Evolutionary conservation across 2,888 invertebrate species (phyloP), one percentile per base, ranked within the genome.

Genomic region (Helobdella robusta): DNA sequence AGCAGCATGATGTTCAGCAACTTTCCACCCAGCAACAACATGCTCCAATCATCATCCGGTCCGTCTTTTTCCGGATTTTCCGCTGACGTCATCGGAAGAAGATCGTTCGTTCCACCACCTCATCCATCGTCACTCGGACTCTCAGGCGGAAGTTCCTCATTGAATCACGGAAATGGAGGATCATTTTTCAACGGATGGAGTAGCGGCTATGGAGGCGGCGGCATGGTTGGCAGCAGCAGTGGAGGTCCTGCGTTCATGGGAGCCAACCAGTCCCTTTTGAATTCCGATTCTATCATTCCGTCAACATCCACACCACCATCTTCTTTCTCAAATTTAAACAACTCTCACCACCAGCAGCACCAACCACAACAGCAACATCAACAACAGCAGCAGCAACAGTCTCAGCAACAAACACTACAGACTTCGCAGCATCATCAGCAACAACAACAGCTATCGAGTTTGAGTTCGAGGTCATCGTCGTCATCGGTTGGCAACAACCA

Each of bases 31-130:
- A 23, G 32, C 15, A 30, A n/a, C 6, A 34, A 50, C 5, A 48
- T 50, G 0, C n/a, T n/a, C n/a, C n/a, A n/a, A n/a, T n/a, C 48
- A 18, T 34, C 48, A 2, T 44, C 60, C 11, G 44, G 28, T 8
- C 30, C 44, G 0, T 32, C 32, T 32, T 62, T 62, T 50, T 62
- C 62, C n/a, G 32, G 62, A n/a, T 62, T 62, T 46, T 62, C 62
- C 15, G 20, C 44, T 32, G 62, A 62, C 8, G 50, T 62, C 11
- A 62, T 62, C 18, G 36, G 44, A 20, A 62, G 62, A 32, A 46
- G 62, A n/a, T 44, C 62, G 1, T 62, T 62, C 44, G 62, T n/a
- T 20, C 34, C 25, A 1, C 46, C 62, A 34, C 32, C 59, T 4
- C 62, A 46, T 28, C 62, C 48, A 11, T 30, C 44, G 25, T 34